Conservation (phyloP, 1,140 invertebrate species). For the Pentalonia nigronervosa region DNA sequence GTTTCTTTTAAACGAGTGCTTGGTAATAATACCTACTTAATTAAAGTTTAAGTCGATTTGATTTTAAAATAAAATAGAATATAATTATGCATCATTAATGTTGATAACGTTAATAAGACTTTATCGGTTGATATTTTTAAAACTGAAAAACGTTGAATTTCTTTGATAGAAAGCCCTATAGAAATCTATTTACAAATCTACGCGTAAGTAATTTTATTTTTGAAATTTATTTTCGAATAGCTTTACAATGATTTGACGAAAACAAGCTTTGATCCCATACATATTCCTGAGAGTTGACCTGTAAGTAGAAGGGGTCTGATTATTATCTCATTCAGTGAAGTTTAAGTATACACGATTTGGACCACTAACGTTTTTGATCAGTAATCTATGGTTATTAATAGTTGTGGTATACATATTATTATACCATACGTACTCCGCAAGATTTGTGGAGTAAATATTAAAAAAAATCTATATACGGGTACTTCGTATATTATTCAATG, state of each 20-base stretch:
- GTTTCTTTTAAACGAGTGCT: background rate
- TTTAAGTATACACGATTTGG: background rate
- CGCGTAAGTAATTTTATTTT: background rate
- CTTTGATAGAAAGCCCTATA: background rate
- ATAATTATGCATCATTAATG: background rate
- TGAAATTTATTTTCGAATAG: background rate
- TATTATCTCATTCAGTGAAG: background rate
- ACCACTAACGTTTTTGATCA: background rate
- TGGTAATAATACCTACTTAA: background rate
- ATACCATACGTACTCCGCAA: background rate
- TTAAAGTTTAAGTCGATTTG: background rate
- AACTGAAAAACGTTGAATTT: too few species aligned
- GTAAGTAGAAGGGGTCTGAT: background rate
- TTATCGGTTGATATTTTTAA: background rate
- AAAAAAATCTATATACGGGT: background rate
- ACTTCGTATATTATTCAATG: background rate
- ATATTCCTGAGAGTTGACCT: background rate
- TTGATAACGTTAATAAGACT: background rate
- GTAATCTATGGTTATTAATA: background rate
- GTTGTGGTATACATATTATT: background rate
- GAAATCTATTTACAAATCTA: background rate
- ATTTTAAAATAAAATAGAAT: background rate
- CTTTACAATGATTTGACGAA: background rate
- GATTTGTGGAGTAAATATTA: background rate
- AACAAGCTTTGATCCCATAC: slow-evolving; percentile 4